These are phyloP conservation scores for Xenopus laevis DNA, from an alignment of 2,113 vertebrate genomes.

Conservation along the genomic window DNA sequence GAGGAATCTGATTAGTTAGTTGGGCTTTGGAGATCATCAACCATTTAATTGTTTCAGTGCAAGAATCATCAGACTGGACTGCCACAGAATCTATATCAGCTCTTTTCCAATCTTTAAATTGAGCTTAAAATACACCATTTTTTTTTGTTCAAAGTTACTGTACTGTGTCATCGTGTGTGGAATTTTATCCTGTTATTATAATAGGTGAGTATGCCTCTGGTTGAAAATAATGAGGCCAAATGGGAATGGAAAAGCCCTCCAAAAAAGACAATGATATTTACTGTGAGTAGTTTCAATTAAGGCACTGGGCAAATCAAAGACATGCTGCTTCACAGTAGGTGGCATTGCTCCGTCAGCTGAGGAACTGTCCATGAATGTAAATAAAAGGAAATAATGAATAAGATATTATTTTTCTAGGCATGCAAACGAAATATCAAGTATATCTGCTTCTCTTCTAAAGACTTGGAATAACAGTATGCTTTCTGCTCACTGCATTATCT, in stretches of 20 bases:
- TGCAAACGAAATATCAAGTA: constrained; percentile 13
- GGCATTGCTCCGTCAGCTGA: constrained; percentile 24
- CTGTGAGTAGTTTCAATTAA: constrained; percentile 42
- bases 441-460: neutral
- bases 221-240: constrained; percentile 45
- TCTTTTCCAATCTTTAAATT: constrained; percentile 22
- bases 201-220: constrained; percentile 40
- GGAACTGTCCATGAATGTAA: constrained; percentile 27
- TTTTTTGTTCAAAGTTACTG: constrained; percentile 27
- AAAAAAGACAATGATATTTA: constrained; percentile 29
- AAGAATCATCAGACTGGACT: constrained; percentile 7
- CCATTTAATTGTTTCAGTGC: constrained; percentile 35
- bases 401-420: constrained; percentile 12
- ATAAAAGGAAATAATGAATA: constrained; percentile 6
- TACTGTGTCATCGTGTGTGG: constrained; percentile 18
- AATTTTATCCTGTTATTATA: constrained; percentile 40
- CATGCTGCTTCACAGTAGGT: constrained; percentile 35
- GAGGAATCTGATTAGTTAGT: constrained; percentile 18
- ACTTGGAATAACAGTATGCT: constrained; percentile 7
- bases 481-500: constrained; percentile 2
- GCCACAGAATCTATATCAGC: constrained; percentile 11
- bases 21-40: constrained; percentile 27
- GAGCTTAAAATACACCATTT: constrained; percentile 21
- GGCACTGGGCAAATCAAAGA: constrained; percentile 32
- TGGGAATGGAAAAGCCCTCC: constrained; percentile 35